These are phyloP conservation scores for Ellobius talpinus DNA, from an alignment of 2,113 vertebrate genomes.

Conservation along the genomic window DNA sequence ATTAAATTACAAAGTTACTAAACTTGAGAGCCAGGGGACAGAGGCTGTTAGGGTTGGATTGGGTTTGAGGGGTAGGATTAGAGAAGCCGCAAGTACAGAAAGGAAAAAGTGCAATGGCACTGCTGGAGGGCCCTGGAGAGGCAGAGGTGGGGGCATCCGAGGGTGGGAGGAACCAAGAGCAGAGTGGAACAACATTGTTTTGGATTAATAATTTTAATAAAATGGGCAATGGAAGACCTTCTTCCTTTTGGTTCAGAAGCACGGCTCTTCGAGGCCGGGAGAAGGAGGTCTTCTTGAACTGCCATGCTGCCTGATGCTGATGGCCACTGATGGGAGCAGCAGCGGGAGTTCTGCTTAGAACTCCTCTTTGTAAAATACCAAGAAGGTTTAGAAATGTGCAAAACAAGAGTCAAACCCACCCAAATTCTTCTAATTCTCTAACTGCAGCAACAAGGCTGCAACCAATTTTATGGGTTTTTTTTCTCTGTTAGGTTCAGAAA, in stretches of 20 bases:
- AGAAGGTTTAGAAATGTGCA: constrained; percentile 77
- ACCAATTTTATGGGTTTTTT: constrained; percentile 72
- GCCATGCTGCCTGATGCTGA: constrained; percentile 37
- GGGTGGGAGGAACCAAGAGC: accelerated
- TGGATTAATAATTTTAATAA: constrained; percentile 37
- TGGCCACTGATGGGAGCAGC: constrained; percentile 73
- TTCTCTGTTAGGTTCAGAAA: constrained; percentile 56
- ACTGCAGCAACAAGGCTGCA: constrained; percentile 70
- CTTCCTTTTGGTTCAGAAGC: not conserved
- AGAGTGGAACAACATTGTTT: not conserved
- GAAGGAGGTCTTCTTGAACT: not conserved
- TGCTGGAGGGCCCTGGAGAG: not conserved
- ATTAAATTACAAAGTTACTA: not conserved
- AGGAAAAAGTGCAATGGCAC: not conserved
- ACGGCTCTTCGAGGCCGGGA: not conserved
- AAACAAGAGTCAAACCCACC: constrained; percentile 72
- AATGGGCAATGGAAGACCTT: not conserved
- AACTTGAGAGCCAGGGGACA: not conserved
- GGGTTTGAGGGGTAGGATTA: not conserved
- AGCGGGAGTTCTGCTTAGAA: constrained; percentile 76
- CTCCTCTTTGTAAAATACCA: constrained; percentile 65
- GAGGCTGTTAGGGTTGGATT: not conserved
- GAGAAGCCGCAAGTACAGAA: not conserved
- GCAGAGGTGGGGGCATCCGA: too few relatives aligned
- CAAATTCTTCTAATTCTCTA: constrained; percentile 80